Conservation (phyloP, 2,888 invertebrate species). For the Euplagia quadripunctaria region DNA sequence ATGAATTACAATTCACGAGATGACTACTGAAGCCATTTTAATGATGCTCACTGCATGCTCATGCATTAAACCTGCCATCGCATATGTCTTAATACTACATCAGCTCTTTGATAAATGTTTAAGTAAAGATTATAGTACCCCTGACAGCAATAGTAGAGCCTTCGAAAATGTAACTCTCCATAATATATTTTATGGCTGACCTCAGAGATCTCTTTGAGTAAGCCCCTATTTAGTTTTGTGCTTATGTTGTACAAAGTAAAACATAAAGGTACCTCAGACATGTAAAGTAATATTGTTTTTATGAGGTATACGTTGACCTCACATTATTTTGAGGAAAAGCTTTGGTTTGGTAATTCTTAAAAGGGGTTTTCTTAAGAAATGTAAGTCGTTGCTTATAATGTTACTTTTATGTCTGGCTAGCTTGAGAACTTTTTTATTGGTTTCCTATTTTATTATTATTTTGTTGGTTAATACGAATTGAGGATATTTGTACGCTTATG, state of each 20-base stretch:
- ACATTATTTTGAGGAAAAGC: neutral
- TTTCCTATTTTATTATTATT: too few species aligned
- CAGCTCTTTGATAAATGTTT: neutral
- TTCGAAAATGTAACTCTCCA: neutral
- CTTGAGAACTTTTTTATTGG: too few species aligned
- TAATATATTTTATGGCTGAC: neutral
- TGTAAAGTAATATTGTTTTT: slow-evolving; percentile 12
- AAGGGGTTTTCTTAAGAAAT: slow-evolving; percentile 1
- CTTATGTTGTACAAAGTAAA: slow-evolving; percentile 12
- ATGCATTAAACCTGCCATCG: too few species aligned
- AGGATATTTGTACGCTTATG: too few species aligned
- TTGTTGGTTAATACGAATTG: too few species aligned
- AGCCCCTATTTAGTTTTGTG: slow-evolving; percentile 9
- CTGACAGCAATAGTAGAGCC: neutral
- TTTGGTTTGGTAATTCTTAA: slow-evolving; percentile 2
- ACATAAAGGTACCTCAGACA: neutral
- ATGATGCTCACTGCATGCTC: too few species aligned
- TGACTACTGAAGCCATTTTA: too few species aligned
- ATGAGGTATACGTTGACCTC: neutral
- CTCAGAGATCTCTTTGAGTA: slow-evolving; percentile 14
- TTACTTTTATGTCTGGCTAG: neutral
- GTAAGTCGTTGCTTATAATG: neutral
- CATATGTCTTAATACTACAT: too few species aligned
- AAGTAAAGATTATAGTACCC: neutral
- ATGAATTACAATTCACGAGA: too few species aligned